These are phyloP conservation scores for Drosophila pseudotalamancana DNA, from an alignment of 2,888 invertebrate species.

Conservation along the genomic window DNA sequence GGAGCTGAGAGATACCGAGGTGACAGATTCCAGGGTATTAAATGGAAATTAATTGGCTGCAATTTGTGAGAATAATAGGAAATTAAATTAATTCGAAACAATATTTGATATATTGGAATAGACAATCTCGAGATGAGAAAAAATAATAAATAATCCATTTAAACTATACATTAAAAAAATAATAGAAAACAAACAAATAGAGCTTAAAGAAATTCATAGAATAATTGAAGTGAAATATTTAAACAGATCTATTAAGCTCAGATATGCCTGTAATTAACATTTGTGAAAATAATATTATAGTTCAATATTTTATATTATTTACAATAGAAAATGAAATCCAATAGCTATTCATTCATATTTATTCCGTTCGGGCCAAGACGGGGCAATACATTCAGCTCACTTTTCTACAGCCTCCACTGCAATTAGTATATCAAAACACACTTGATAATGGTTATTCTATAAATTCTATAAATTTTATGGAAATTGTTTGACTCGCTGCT, in stretches of 20 bases:
- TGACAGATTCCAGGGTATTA: neutral
- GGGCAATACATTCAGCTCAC: neutral
- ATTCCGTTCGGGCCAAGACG: neutral
- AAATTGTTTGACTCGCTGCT: conserved; percentile 12
- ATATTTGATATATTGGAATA: too few species aligned
- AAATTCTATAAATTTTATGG: conserved; percentile 14
- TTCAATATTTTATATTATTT: too few species aligned
- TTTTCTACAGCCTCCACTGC: neutral
- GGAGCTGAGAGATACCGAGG: neutral
- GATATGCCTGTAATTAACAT: neutral
- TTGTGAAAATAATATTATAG: neutral
- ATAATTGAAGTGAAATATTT: too few species aligned
- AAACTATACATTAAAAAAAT: too few species aligned
- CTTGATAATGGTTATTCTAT: conserved; percentile 6
- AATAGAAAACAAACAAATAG: too few species aligned
- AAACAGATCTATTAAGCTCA: too few species aligned
- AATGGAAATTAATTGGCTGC: neutral
- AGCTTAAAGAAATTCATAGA: too few species aligned
- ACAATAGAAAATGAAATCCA: neutral
- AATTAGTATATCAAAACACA: conserved; percentile 6
- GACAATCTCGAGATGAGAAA: too few species aligned
- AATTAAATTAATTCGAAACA: too few species aligned
- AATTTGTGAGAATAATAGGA: too few species aligned
- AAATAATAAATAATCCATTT: too few species aligned
- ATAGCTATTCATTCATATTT: neutral